These are phyloP conservation scores for Alces alces DNA, from an alignment of 2,113 vertebrate genomes.

Conservation along the genomic window DNA sequence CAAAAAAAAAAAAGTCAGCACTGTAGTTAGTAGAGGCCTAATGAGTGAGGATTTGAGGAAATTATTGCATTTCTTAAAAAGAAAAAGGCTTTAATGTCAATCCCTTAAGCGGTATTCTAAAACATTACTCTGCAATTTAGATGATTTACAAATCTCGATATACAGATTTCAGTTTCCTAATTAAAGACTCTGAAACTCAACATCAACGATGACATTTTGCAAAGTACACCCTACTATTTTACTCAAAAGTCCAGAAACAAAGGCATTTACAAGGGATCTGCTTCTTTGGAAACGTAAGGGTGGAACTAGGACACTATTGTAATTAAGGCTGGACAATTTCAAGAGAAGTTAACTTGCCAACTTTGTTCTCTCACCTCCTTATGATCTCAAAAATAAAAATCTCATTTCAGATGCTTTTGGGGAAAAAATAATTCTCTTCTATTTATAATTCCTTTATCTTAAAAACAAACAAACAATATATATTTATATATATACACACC, in stretches of 20 bases:
- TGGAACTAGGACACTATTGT: not conserved
- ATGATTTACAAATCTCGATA: slow-evolving; percentile 64
- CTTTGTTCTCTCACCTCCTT: slow-evolving; percentile 46
- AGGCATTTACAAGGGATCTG: slow-evolving; percentile 35
- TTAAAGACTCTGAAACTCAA: slow-evolving; percentile 63
- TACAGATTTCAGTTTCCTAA: slow-evolving; percentile 60
- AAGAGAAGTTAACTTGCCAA: slow-evolving; percentile 44
- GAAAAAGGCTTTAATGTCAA: slow-evolving; percentile 61
- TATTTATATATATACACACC: not conserved
- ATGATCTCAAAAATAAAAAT: slow-evolving; percentile 46
- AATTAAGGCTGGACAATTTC: slow-evolving; percentile 23
- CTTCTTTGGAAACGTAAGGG: slow-evolving; percentile 30
- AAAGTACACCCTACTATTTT: slow-evolving; percentile 59
- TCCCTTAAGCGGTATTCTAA: slow-evolving; percentile 57
- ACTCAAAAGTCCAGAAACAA: slow-evolving; percentile 58
- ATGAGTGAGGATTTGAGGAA: slow-evolving; percentile 68
- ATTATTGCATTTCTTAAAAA: slow-evolving; percentile 64
- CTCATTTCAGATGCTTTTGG: not conserved
- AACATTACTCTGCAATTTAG: slow-evolving; percentile 61
- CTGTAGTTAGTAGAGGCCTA: slow-evolving; percentile 53
- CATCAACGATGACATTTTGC: slow-evolving; percentile 43
- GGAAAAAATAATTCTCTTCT: not conserved
- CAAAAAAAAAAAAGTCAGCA: slow-evolving; percentile 64
- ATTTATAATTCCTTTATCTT: not conserved
- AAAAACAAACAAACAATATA: not conserved